A percentile compares a stretch with the other conserved stretches of the same genome.
These are phyloP conservation scores for Eulemur macaco DNA, from an alignment of 2,113 vertebrate genomes.

Conservation along the genomic window DNA sequence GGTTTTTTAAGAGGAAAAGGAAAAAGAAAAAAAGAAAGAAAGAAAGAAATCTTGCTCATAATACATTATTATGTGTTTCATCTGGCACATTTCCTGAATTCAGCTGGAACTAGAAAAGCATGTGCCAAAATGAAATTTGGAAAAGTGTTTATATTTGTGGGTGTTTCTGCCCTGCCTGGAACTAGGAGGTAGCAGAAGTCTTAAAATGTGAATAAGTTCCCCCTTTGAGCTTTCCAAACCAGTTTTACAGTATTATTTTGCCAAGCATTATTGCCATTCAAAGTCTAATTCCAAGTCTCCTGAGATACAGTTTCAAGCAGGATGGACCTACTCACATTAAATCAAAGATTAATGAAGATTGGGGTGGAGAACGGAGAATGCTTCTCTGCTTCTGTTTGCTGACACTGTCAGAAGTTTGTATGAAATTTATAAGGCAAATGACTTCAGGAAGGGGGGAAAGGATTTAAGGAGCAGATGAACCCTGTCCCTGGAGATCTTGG, in stretches of 20 bases:
- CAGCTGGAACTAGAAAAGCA: slow-evolving; percentile 44
- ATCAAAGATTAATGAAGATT: slow-evolving; percentile 66
- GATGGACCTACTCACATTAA: slow-evolving; percentile 26
- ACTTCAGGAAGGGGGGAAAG: neutral
- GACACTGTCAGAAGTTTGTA: neutral
- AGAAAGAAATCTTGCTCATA: slow-evolving; percentile 21
- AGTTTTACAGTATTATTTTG: neutral
- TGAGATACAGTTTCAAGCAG: neutral
- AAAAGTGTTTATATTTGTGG: slow-evolving; percentile 23
- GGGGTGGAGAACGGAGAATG: neutral
- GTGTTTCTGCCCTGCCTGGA: slow-evolving; percentile 44
- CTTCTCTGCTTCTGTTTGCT: neutral
- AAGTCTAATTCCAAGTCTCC: slow-evolving; percentile 16
- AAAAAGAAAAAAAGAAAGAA: neutral
- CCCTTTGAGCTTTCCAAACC: slow-evolving; percentile 25
- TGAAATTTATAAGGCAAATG: neutral
- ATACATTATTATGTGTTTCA: neutral
- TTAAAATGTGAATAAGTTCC: slow-evolving; percentile 40
- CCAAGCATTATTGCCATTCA: slow-evolving; percentile 3
- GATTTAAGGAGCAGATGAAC: neutral
- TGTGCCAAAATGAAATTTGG: slow-evolving; percentile 53
- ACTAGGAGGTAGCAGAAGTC: slow-evolving; percentile 53
- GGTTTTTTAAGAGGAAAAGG: neutral
- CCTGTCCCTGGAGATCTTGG: neutral
- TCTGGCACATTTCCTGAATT: slow-evolving; percentile 32